These are phyloP conservation scores for Gymnosoma rotundatum DNA, from an alignment of 2,888 invertebrate species.

Conservation along the genomic window DNA sequence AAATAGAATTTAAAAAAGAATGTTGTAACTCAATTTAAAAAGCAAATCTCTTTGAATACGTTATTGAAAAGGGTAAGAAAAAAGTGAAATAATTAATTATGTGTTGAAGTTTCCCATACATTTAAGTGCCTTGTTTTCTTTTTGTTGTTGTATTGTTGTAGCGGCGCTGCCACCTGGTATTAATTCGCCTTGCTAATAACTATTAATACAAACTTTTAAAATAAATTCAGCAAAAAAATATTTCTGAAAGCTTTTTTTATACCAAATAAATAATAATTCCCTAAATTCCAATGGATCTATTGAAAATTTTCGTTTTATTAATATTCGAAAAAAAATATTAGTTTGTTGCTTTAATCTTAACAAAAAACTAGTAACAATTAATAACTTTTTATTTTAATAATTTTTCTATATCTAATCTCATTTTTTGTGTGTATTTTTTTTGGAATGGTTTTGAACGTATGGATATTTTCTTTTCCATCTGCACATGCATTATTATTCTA, in stretches of 20 bases:
- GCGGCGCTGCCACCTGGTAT: too few relatives aligned
- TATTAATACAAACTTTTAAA: too few relatives aligned
- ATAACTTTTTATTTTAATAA: background rate
- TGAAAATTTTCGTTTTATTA: background rate
- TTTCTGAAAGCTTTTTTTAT: background rate
- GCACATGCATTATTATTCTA: background rate
- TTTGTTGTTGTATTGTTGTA: too few relatives aligned
- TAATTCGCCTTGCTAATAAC: too few relatives aligned
- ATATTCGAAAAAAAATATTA: background rate
- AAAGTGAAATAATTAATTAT: too few relatives aligned
- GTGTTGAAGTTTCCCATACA: too few relatives aligned
- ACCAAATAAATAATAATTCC: background rate
- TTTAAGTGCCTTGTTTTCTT: too few relatives aligned
- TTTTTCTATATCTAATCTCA: conserved; percentile 55
- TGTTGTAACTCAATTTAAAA: too few relatives aligned
- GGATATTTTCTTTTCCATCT: background rate
- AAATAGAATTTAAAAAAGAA: too few relatives aligned
- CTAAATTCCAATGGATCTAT: background rate
- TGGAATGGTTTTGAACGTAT: conserved; percentile 60
- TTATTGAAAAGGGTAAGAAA: too few relatives aligned
- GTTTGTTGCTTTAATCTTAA: conserved; percentile 2
- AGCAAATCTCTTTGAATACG: too few relatives aligned
- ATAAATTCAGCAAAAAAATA: background rate
- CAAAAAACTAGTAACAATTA: conserved; percentile 21
- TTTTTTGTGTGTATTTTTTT: conserved; percentile 15